Base-by-base conservation (phyloP, 1,140 invertebrate species). In the Diploscapter pachys region DNA sequence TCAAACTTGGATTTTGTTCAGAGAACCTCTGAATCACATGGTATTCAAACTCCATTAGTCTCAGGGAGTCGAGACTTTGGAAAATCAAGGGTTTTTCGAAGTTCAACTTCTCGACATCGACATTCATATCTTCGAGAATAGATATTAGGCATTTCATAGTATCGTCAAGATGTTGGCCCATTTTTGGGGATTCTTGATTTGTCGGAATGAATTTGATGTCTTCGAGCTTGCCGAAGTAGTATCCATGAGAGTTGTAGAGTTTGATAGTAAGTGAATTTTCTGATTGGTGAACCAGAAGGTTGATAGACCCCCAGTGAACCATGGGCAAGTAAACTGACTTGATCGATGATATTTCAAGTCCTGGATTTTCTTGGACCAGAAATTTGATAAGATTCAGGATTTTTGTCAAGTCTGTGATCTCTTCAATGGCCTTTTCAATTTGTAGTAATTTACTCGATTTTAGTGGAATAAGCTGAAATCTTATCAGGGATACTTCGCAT, bases 21-120 rank as follows among this genome's bases (percentile, higher is more conserved):
- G 8, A 8, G 6, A 54, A 6, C 51, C 48, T 50, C 8, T 51
- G 52, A 8, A 55, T 55, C 5, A 68, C 6, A n/a, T 55, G 31
- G n/a, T 68, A 55, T 48, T 68, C 66, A 52, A 68, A 52, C 56
- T 68, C 66, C 48, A 68, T 55, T 9, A 54, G 50, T 53, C 56
- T 55, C 66, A 68, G 1, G 6, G 66, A 68, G 66, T 68, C 66
- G 8, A 68, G 51, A n/a, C 66, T 55, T n/a, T 9, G 57, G 51
- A 55, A 68, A 53, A 68, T 55, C 6, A 68, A 68, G 57, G 9
- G 11, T 54, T 68, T 55, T 50, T 50, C 51, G 5, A 11, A 11
- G 8, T 5, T 52, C 9, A 68, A 55, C 6, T 8, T 0, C 52
- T 11, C 56, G 52, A 48, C 50, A 48, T 68, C 66, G 51, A 68